A percentile compares a stretch with the other conserved stretches of the same genome.
phyloP scores from a whole-genome alignment of 2,113 vertebrate genomes.

The Etheostoma spectabile region DNA sequence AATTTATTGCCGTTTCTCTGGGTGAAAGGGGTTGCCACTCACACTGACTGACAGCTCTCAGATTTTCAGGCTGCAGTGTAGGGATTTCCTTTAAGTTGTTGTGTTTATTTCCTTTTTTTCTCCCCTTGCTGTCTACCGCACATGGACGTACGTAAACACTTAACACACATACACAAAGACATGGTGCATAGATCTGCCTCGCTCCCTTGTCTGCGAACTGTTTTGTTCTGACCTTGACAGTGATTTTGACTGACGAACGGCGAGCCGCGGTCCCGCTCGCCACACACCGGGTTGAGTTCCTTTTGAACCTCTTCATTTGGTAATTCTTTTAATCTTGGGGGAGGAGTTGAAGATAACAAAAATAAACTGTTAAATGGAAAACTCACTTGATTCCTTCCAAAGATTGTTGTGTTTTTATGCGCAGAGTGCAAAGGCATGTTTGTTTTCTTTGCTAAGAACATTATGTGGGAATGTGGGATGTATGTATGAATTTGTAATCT shows the following conservation, averaged over 20 bases:
- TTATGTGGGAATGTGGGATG: conserved; percentile 25
- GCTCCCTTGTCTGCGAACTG: not conserved
- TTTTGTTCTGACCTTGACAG: conserved; percentile 51
- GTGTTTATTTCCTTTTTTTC: conserved; percentile 41
- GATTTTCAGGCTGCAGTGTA: conserved; percentile 69
- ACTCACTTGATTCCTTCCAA: conserved; percentile 16
- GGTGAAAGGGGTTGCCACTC: conserved; percentile 79
- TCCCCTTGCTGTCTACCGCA: conserved; percentile 27
- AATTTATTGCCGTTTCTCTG: conserved; percentile 81
- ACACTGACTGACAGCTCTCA: conserved; percentile 84
- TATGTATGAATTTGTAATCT: conserved; percentile 37
- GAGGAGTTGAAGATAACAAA: conserved; percentile 23
- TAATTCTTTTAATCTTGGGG: conserved; percentile 50
- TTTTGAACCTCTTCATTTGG: conserved; percentile 55
- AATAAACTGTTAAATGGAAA: conserved; percentile 27
- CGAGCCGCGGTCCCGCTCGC: conserved; percentile 1
- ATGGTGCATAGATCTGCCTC: conserved; percentile 15
- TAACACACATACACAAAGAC: conserved; percentile 33
- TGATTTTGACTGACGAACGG: conserved; percentile 63
- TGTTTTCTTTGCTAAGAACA: conserved; percentile 36
- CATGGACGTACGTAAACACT: conserved; percentile 24
- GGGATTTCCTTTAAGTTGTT: conserved; percentile 79
- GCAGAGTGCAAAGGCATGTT: conserved; percentile 17
- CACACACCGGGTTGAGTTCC: conserved; percentile 34
- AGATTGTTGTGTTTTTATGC: conserved; percentile 18